Conservation (phyloP, 2,888 invertebrate genomes). For the Caenorhabditis wallacei region DNA sequence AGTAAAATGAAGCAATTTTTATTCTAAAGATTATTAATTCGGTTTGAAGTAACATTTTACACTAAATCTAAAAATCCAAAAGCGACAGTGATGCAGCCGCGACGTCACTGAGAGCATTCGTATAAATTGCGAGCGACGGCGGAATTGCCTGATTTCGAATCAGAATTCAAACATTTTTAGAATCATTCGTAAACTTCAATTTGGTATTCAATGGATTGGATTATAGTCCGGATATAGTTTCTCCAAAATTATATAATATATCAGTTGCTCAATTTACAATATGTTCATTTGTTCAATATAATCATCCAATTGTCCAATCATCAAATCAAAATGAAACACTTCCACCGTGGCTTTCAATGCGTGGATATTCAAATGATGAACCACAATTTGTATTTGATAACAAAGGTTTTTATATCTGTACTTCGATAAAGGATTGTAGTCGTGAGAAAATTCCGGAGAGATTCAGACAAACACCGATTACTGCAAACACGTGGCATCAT, state of each 20-base stretch:
- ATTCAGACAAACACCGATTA: slow-evolving; percentile 42
- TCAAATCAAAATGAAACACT: slow-evolving; percentile 6
- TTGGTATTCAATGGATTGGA: slow-evolving; percentile 59
- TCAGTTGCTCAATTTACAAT: slow-evolving; percentile 51
- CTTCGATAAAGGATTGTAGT: slow-evolving; percentile 7
- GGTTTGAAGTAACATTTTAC: too few relatives aligned
- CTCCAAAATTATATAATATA: slow-evolving; percentile 15
- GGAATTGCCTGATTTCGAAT: too few relatives aligned
- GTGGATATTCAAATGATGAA: slow-evolving; percentile 5
- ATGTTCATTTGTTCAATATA: slow-evolving; percentile 61
- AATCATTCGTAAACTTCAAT: slow-evolving; percentile 53
- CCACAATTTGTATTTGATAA: slow-evolving; percentile 59
- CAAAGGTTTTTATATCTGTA: slow-evolving; percentile 57
- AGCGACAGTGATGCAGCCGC: too few relatives aligned
- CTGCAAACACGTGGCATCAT: slow-evolving; percentile 66
- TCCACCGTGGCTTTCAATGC: slow-evolving; percentile 39
- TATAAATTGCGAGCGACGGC: too few relatives aligned
- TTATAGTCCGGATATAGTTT: slow-evolving; percentile 49
- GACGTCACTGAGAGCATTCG: too few relatives aligned
- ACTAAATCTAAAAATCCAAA: too few relatives aligned
- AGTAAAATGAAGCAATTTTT: too few relatives aligned
- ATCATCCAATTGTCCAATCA: slow-evolving; percentile 32
- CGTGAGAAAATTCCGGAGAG: slow-evolving; percentile 3
- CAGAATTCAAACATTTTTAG: slow-evolving; percentile 1
- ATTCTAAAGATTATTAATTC: too few relatives aligned